Evolutionary conservation across 2,113 vertebrate species (phyloP).

Genomic region (Trichechus manatus): DNA sequence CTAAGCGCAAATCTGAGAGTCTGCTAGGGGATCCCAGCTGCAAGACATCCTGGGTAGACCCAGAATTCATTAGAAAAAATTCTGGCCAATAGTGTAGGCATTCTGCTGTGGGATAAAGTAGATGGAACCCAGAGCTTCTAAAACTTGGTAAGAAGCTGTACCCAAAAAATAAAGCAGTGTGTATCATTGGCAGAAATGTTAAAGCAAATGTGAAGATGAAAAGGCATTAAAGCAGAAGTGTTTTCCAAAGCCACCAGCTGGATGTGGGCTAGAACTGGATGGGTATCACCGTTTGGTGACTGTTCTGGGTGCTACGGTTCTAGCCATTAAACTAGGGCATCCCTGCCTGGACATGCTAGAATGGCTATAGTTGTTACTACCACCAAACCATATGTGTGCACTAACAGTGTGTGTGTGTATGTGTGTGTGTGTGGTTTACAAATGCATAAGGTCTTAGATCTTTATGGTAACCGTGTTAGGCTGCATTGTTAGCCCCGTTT

Average conservation of each 20-base stretch:
- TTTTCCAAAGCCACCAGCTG: not conserved
- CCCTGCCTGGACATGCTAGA: not conserved
- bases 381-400: not conserved
- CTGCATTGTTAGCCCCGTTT: not conserved
- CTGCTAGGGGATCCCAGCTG: not conserved
- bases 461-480: not conserved
- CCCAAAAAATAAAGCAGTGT: not conserved
- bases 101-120: not conserved
- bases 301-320: not conserved
- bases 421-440: not conserved
- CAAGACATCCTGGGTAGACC: not conserved
- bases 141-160: not conserved
- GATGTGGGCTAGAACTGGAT: not conserved
- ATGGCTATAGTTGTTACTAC: not conserved
- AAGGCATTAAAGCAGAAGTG: not conserved
- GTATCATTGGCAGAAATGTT: not conserved
- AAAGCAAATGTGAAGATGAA: not conserved
- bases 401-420: fast-evolving
- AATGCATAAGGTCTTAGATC: not conserved
- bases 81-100: not conserved
- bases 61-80: not conserved
- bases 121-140: not conserved
- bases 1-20: not conserved
- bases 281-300: too few species aligned
- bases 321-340: not conserved